A percentile compares a stretch with the other conserved stretches of the same genome.
Conservation (phyloP, 2,888 invertebrate species). For the Anarsia innoxiella region DNA sequence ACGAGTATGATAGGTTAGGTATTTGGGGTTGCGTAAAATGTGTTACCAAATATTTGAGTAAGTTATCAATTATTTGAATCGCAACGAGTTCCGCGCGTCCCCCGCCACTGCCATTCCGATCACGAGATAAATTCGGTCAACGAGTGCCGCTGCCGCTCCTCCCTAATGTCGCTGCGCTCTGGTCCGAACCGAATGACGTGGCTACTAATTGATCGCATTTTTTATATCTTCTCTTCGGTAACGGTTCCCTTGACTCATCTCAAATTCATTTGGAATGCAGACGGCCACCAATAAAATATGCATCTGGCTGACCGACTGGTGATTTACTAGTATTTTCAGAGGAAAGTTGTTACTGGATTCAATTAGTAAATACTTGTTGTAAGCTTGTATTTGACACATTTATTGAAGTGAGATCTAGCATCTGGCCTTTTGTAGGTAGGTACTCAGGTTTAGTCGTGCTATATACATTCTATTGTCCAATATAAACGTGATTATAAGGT, state of each 20-base stretch:
- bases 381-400: no score
- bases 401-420: no score
- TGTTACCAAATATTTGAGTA: conserved; percentile 26
- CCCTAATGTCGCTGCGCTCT: conserved; percentile 24
- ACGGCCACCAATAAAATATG: conserved; percentile 4
- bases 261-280: conserved; percentile 20
- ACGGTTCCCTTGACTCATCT: conserved; percentile 26
- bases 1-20: no score
- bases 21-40: no score
- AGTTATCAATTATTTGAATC: conserved; percentile 32
- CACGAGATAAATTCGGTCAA: conserved; percentile 48
- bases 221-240: conserved; percentile 21
- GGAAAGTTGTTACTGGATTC: no score
- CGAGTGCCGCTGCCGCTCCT: conserved; percentile 37
- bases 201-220: conserved; percentile 39
- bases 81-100: conserved; percentile 25
- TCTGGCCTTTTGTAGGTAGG: no score
- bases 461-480: no score
- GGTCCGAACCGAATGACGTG: conserved; percentile 37
- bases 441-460: no score
- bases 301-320: conserved; percentile 3
- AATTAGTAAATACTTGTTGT: no score
- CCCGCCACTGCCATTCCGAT: conserved; percentile 26
- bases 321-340: conserved; percentile 1
- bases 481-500: no score